Percentiles rank a stretch among this genome's conserved stretches.
Evolutionary conservation across 1,140 invertebrate species (phyloP).

Genomic region (Bradysia coprophila): DNA sequence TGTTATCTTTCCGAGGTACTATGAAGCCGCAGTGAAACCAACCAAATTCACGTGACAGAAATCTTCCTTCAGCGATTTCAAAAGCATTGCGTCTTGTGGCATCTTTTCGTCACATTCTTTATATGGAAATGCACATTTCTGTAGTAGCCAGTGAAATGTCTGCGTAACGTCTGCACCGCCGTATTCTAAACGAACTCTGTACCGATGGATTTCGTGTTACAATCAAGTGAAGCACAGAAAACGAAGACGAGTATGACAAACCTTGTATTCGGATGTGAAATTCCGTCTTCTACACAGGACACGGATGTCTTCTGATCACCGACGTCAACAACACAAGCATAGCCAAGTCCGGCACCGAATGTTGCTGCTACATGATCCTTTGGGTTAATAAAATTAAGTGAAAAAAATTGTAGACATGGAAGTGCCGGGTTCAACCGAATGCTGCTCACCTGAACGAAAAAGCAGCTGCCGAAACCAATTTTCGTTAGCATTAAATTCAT

Average conservation of each 20-base stretch:
- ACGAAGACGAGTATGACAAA: no score
- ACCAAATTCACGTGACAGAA: constrained; percentile 80
- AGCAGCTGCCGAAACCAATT: constrained; percentile 79
- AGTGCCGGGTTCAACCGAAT: no score
- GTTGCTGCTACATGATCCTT: constrained; percentile 84
- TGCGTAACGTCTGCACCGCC: constrained; percentile 80
- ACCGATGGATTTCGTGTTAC: no score
- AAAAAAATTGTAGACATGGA: constrained; percentile 4
- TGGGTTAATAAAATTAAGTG: constrained; percentile 8
- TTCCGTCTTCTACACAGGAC: constrained; percentile 91
- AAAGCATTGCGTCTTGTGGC: constrained; percentile 48
- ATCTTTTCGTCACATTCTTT: constrained; percentile 52
- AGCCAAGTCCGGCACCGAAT: constrained; percentile 80
- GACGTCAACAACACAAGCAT: constrained; percentile 87
- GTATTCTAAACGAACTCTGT: constrained; percentile 57
- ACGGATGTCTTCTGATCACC: constrained; percentile 91
- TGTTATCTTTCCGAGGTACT: no score
- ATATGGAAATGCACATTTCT: constrained; percentile 78
- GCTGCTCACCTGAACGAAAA: constrained; percentile 60
- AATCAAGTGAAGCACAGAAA: no score
- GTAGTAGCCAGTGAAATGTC: constrained; percentile 67
- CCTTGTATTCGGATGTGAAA: constrained; percentile 75
- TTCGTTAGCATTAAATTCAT: constrained; percentile 61
- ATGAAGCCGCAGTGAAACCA: no score
- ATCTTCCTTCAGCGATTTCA: constrained; percentile 73